phyloP scores from a whole-genome alignment of 2,113 vertebrate species.

The Corythornis cristatus region DNA sequence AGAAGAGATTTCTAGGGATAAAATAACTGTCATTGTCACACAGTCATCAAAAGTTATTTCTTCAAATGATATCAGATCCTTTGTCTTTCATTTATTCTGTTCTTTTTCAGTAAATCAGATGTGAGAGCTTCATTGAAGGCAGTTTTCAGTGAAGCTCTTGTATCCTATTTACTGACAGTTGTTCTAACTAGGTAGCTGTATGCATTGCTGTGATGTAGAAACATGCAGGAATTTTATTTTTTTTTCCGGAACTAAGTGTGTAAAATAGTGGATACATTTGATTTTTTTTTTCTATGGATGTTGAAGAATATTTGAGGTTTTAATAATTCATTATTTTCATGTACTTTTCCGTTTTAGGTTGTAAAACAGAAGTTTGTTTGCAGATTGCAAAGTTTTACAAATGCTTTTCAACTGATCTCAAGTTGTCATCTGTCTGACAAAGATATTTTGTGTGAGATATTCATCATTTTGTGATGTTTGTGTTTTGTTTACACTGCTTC shows the following conservation, averaged over 20 bases:
- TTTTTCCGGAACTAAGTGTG: neutral
- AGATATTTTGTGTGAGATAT: constrained; percentile 69
- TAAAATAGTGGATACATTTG: constrained; percentile 11
- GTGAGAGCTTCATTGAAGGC: neutral
- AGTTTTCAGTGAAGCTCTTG: neutral
- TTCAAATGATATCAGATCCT: neutral
- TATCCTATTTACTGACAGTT: neutral
- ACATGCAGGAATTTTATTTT: neutral
- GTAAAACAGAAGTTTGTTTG: constrained; percentile 56
- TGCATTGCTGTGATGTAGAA: neutral
- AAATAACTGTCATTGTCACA: neutral
- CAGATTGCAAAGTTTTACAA: constrained; percentile 21
- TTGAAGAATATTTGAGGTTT: constrained; percentile 1
- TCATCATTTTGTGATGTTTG: constrained; percentile 67
- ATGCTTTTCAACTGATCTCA: constrained; percentile 44
- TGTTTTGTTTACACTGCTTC: constrained; percentile 74
- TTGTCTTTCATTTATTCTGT: neutral
- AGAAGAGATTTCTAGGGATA: neutral
- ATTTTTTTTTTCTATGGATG: neutral
- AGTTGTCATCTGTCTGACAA: constrained; percentile 68
- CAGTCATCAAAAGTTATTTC: neutral
- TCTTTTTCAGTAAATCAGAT: neutral
- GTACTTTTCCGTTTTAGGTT: constrained; percentile 19
- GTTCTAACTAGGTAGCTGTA: neutral
- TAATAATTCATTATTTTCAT: constrained; percentile 50